Evolutionary conservation across 2,888 invertebrate species (phyloP), one percentile per base, ranked within the genome.

Genomic region (Dicyrtoma fusca): DNA sequence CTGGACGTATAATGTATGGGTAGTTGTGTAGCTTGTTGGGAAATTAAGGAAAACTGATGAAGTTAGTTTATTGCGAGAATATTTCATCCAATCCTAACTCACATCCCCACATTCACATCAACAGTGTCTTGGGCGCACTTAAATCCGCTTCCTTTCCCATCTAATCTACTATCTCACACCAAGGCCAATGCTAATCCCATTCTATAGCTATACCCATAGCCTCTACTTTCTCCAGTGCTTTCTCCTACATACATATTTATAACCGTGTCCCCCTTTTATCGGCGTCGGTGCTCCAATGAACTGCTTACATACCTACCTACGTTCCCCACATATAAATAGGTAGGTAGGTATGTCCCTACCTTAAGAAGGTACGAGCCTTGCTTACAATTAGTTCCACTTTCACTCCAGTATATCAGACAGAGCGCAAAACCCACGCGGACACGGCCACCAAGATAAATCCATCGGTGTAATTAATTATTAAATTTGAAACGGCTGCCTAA

Each of bases 81-180:
- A 72, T 72, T 72, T 72, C 72, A 68, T 72, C 51, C 45, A 72
- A 61, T 72, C 42, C 68, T 62, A 51, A 66, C 62, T 25, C 47
- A 25, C 25, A 3, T 65, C 65, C 53, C 53, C 34, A 34, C 34
- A 34, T 34, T 34, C 34, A 34, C 34, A 34, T 34, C 34, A 34
- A 8, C 34, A 34, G 34, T 8, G 34, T 65, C 65, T 51, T 14
- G 69, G 59, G 59, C 23, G 59, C 69, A 59, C 59, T 45, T 69
- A 47, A 26, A 59, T 55, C 69, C 59, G 44, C 47, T 42, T 59
- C 49, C 47, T 53, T n/a, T 57, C 65, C 21, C 21, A 10, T 47
- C 51, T 10, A 47, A 45, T 34, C 44, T 42, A 19, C 68, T 53
- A 23, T 19, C 66, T 26, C 45, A 13, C 1, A 4, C 34, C 34